Evolutionary conservation across 2,888 invertebrate species (phyloP).

Genomic region (Polia nebulosa): DNA sequence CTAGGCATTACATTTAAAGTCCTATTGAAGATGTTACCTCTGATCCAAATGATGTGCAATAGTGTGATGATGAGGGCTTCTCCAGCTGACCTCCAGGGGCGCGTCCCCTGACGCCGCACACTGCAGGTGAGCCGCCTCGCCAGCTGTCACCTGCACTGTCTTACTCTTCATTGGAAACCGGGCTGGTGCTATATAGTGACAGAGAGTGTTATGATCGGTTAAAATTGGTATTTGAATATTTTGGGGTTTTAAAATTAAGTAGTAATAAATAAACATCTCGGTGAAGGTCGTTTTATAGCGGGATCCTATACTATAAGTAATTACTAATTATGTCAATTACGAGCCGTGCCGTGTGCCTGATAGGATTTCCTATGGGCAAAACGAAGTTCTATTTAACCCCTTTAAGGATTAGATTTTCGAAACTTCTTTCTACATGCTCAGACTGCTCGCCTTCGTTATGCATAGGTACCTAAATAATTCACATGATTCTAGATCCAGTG

Average conservation of each 20-base stretch:
- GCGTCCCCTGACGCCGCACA: conserved; percentile 97
- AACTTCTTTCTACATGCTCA: too few relatives aligned
- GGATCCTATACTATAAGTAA: too few relatives aligned
- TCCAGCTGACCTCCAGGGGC: conserved; percentile 96
- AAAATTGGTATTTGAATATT: neutral
- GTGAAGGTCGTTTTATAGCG: too few relatives aligned
- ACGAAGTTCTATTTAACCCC: too few relatives aligned
- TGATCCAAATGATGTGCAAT: conserved; percentile 94
- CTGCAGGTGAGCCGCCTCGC: conserved; percentile 95
- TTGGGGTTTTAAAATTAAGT: neutral
- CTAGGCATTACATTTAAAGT: too few relatives aligned
- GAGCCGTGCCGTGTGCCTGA: too few relatives aligned
- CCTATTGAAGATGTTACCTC: conserved; percentile 84
- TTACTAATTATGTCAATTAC: too few relatives aligned
- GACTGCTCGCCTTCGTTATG: too few relatives aligned
- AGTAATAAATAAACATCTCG: neutral
- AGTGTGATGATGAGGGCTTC: conserved; percentile 93
- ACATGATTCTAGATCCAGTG: too few relatives aligned
- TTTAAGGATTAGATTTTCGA: too few relatives aligned
- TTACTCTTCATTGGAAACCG: conserved; percentile 96
- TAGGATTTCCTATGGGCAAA: too few relatives aligned
- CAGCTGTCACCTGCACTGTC: conserved; percentile 95
- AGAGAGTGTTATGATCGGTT: neutral
- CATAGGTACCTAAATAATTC: too few relatives aligned
- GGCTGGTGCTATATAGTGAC: conserved; percentile 93